phyloP scores from a whole-genome alignment of 1,140 invertebrate species.

The Acromyrmex charruanus region DNA sequence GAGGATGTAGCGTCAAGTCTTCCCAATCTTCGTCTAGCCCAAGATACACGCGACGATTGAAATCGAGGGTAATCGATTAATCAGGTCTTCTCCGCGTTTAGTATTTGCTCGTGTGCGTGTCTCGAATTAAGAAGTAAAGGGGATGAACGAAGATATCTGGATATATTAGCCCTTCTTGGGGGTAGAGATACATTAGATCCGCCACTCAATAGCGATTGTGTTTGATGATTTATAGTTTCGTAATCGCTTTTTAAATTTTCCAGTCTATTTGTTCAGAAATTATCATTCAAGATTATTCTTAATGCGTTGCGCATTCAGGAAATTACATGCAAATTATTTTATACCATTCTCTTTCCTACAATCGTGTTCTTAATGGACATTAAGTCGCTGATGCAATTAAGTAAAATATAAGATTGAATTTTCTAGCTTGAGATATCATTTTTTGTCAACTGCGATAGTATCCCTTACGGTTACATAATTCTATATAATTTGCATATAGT shows the following conservation, averaged over 20 bases:
- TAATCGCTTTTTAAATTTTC: conserved; percentile 52
- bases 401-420: conserved; percentile 35
- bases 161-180: neutral
- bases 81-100: neutral
- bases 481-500: neutral
- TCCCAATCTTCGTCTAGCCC: neutral
- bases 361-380: conserved; percentile 11
- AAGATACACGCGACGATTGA: conserved; percentile 16
- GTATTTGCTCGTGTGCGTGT: neutral
- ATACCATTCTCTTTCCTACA: neutral
- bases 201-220: conserved; percentile 34
- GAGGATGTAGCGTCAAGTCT: neutral
- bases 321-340: conserved; percentile 50
- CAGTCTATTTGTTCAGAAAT: neutral
- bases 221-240: conserved; percentile 30
- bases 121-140: neutral
- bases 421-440: neutral
- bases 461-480: neutral
- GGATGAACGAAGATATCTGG: conserved; percentile 29
- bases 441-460: neutral
- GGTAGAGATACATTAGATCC: neutral
- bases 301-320: conserved; percentile 48
- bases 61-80: neutral
- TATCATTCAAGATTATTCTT: conserved; percentile 27
- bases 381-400: conserved; percentile 19